phyloP scores from a whole-genome alignment of 37 sponge, comb jelly and placozoan genomes.

The Halisarca cf. caerulea region DNA sequence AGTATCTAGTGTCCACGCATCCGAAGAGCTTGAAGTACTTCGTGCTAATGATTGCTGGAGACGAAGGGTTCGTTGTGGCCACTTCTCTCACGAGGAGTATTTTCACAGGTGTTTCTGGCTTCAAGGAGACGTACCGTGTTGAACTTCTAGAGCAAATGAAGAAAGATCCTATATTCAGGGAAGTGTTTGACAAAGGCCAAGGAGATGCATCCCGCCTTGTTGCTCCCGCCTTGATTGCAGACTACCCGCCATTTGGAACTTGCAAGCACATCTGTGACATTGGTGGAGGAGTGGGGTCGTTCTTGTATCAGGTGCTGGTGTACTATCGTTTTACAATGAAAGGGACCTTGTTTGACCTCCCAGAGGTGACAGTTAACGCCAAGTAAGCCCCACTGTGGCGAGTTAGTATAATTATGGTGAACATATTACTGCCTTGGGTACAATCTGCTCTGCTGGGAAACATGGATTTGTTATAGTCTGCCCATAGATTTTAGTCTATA shows the following conservation, averaged over 20 bases:
- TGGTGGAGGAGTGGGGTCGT: constrained; percentile 80
- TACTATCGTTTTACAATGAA: constrained; percentile 64
- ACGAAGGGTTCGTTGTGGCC: constrained; percentile 70
- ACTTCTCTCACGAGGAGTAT: constrained; percentile 68
- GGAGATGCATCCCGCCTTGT: constrained; percentile 49
- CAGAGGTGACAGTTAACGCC: constrained; percentile 57
- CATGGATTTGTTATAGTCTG: too few relatives aligned
- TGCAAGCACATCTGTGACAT: constrained; percentile 85
- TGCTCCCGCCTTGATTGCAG: constrained; percentile 77
- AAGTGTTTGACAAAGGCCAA: constrained; percentile 49
- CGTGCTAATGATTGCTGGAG: constrained; percentile 71
- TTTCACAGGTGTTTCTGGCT: constrained; percentile 66
- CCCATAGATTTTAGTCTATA: too few relatives aligned
- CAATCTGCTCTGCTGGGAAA: too few relatives aligned
- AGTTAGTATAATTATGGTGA: too few relatives aligned
- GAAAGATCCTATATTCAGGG: constrained; percentile 40
- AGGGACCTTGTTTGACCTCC: constrained; percentile 80
- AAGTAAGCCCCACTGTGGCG: too few relatives aligned
- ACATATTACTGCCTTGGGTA: too few relatives aligned
- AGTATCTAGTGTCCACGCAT: constrained; percentile 64
- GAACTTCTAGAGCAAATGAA: constrained; percentile 65
- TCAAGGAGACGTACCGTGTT: constrained; percentile 67
- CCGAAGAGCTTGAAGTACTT: constrained; percentile 73
- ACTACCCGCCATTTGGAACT: constrained; percentile 72
- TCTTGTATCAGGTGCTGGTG: constrained; percentile 51